Evolutionary conservation across 2,888 invertebrate species (phyloP).

Genomic region (Eudemis profundana): DNA sequence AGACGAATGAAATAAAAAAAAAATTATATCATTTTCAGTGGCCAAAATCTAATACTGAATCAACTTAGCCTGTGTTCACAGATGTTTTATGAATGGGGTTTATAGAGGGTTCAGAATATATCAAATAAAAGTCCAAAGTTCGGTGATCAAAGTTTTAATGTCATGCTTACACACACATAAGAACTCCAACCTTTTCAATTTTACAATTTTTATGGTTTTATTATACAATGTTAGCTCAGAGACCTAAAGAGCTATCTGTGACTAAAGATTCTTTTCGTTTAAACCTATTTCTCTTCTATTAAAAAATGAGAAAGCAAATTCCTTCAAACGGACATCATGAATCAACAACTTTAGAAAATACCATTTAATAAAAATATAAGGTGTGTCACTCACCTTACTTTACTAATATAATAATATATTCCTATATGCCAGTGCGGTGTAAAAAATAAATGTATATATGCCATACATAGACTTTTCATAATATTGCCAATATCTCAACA

Average conservation of each 20-base stretch:
- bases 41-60: too few species aligned
- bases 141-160: slow-evolving; percentile 78
- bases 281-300: slow-evolving; percentile 66
- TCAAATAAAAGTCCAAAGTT: slow-evolving; percentile 64
- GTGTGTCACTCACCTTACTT: slow-evolving; percentile 60
- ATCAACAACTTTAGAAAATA: slow-evolving; percentile 76
- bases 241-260: slow-evolving; percentile 73
- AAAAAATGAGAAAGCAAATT: slow-evolving; percentile 69
- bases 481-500: slow-evolving; percentile 63
- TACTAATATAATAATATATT: slow-evolving; percentile 60
- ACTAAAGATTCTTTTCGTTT: slow-evolving; percentile 69
- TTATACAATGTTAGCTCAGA: slow-evolving; percentile 77
- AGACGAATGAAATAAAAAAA: too few species aligned
- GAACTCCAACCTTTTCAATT: slow-evolving; percentile 76
- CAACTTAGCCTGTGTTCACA: too few species aligned
- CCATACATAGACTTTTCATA: slow-evolving; percentile 57
- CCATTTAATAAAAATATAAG: slow-evolving; percentile 70
- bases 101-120: neutral
- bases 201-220: slow-evolving; percentile 80
- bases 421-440: slow-evolving; percentile 60
- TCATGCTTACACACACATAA: slow-evolving; percentile 63
- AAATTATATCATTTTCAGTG: too few species aligned
- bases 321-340: slow-evolving; percentile 62
- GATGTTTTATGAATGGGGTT: neutral
- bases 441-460: slow-evolving; percentile 64